Base-by-base conservation (phyloP, 2,113 vertebrate species). In the Actinemys pallida region DNA sequence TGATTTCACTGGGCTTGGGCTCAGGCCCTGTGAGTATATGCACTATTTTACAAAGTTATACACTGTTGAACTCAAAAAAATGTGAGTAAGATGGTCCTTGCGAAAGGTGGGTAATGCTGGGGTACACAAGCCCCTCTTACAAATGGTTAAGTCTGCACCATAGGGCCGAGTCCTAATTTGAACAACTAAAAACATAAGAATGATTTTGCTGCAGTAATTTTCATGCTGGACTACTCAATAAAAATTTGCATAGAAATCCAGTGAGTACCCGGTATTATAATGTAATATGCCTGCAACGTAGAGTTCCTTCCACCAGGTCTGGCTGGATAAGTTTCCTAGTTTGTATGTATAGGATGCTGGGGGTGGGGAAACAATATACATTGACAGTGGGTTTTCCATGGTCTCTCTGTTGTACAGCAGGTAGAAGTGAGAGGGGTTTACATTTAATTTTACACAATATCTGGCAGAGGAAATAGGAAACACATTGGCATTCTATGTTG, bases 341-440 rank as follows among this genome's bases (percentile, higher is more conserved):
- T 81, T 8, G 5, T 90, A 84, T 69, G 4, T 85, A 29, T 17
- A 76, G 11, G 1, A 29, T 65, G 10, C 13, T 39, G 50, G 2
- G 20, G 27, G 19, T 0, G 78, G 27, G 56, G 9, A 17, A 62
- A 69, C 17, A 0, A 0, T 85, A 47, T 0, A 0, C 62, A 53
- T 31, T 88, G 39, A 42, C 62, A 19, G 25, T 84, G 49, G 78
- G 56, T 80, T 94, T 85, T 20, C 6, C 2, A 1, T 45, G 0
- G 2, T 92, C 54, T 11, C 94, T 91, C 88, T 82, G 29, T 78
- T 88, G 75, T 35, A 35, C 20, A 91, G 8, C 86, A 81, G 25
- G 87, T 83, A 57, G 9, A 39, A 65, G 13, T n/a, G 1, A 24
- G 14, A 53, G 53, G 50, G 80, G 59, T 11, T 88, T 62, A 3